Conservation (phyloP, 1,140 invertebrate species). For the Asbolus verrucosus region DNA sequence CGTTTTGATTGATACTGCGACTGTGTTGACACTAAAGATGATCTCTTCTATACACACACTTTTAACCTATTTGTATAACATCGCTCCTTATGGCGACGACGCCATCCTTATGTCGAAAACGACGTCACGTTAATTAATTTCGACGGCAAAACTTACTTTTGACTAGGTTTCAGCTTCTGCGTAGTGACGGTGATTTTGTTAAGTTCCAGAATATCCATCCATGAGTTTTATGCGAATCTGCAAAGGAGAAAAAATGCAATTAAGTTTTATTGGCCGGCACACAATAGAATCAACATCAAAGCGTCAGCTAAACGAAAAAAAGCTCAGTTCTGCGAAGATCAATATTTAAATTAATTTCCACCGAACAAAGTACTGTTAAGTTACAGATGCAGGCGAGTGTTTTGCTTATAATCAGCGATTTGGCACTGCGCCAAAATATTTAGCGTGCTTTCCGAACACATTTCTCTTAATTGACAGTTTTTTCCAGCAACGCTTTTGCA, state of each 20-base stretch:
- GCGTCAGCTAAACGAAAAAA: constrained; percentile 13
- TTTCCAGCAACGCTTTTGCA: constrained; percentile 16
- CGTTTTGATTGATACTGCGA: too few relatives aligned
- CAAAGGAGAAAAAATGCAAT: constrained; percentile 51
- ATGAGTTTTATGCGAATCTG: constrained; percentile 59
- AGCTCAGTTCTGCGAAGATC: constrained; percentile 1
- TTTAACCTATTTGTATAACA: too few relatives aligned
- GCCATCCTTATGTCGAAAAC: too few relatives aligned
- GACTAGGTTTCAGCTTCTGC: constrained; percentile 54
- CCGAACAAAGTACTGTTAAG: not conserved
- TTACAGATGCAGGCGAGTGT: constrained; percentile 3
- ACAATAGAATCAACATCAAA: constrained; percentile 30
- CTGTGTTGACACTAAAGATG: too few relatives aligned
- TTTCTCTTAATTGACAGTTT: constrained; percentile 35
- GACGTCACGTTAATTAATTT: too few relatives aligned
- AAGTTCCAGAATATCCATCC: constrained; percentile 64
- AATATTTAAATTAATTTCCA: constrained; percentile 13
- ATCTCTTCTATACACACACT: too few relatives aligned
- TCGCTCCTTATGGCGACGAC: too few relatives aligned
- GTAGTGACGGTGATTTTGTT: constrained; percentile 58
- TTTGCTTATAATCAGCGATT: constrained; percentile 14
- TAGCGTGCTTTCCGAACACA: not conserved
- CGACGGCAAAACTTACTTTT: constrained; percentile 63
- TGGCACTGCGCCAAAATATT: constrained; percentile 25
- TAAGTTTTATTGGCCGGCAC: not conserved